Conservation (phyloP, 1,140 invertebrate species). For the Drosophila ananassae region DNA sequence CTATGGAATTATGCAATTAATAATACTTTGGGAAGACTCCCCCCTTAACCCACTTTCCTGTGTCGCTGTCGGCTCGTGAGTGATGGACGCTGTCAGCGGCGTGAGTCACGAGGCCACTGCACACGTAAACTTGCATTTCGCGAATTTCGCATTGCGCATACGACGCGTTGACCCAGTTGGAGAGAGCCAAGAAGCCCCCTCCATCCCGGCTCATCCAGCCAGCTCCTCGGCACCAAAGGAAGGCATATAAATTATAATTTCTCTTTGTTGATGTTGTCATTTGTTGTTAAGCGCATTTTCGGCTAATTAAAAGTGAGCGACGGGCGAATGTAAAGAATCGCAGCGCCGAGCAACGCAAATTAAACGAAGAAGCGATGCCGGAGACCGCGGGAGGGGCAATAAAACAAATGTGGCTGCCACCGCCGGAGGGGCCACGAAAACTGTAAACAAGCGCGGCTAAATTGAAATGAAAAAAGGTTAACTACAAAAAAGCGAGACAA, state of each 20-base stretch:
- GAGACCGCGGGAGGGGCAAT: slow-evolving; percentile 19
- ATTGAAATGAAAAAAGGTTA: slow-evolving; percentile 48
- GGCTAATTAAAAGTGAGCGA: slow-evolving; percentile 78
- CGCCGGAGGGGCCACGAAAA: neutral
- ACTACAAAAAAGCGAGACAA: slow-evolving; percentile 4
- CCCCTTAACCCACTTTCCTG: slow-evolving; percentile 14
- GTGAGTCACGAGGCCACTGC: slow-evolving; percentile 19
- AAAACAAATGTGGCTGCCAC: slow-evolving; percentile 24
- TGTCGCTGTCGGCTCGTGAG: slow-evolving; percentile 3
- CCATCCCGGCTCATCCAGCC: neutral
- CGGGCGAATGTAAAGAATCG: slow-evolving; percentile 37
- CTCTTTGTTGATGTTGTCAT: slow-evolving; percentile 69
- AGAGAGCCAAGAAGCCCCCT: slow-evolving; percentile 1
- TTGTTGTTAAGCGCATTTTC: slow-evolving; percentile 75
- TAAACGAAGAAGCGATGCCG: slow-evolving; percentile 61
- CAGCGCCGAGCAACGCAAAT: slow-evolving; percentile 65
- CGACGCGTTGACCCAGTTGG: slow-evolving; percentile 68
- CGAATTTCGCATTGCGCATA: slow-evolving; percentile 59
- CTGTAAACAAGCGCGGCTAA: slow-evolving; percentile 50
- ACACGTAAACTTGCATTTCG: neutral
- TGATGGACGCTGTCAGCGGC: slow-evolving; percentile 26
- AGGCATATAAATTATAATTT: slow-evolving; percentile 61
- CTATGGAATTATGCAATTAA: too few relatives aligned
- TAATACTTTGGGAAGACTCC: too few relatives aligned
- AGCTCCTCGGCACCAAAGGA: neutral